Evolutionary conservation across 2,888 invertebrate genomes (phyloP), one percentile per base, ranked within the genome.

Genomic region (Myopa testacea): DNA sequence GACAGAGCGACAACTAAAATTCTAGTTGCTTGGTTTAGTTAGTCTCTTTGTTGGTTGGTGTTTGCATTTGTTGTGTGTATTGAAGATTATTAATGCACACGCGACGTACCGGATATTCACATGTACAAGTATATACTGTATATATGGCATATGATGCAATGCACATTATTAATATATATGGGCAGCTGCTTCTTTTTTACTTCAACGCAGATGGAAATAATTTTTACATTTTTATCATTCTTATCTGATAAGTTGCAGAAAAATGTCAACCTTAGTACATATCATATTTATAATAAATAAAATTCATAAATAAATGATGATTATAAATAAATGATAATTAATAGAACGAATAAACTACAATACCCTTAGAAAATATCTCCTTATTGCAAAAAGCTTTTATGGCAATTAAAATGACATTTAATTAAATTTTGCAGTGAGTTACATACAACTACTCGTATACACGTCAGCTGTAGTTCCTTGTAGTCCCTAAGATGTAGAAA

Each of bases 21-120:
- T 10, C 50, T 8, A 50, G 50, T 50, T 50, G 50, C 50, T 50
- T 10, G 3, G 26, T 26, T 19, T 16, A 58, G 19, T 58, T 58
- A 58, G 16, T 58, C 19, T 58, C 14, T 16, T 58, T 16, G 16
- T 34, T 19, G 8, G 26, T 26, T 34, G 26, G 10, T n/a, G 62
- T 2, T 58, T 58, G 4, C 6, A 58, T 58, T 58, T 6, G 5
- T 16, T 12, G 58, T 58, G 58, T 58, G 58, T n/a, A n/a, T 6
- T 58, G 58, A 19, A 1, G 10, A 63, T 34, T 63, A 26, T 19
- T 34, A n/a, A 34, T 63, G 26, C 62, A 63, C 26, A n/a, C 62
- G 62, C 62, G 3, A n/a, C 26, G 26, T 62, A 62, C 62, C 62
- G 62, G 62, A n/a, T n/a, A n/a, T n/a, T n/a, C n/a, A n/a, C n/a